Percentiles rank a stretch among this genome's conserved stretches.
Evolutionary conservation across 2,113 vertebrate species (phyloP).

Genomic region (Paedocypris sp.): DNA sequence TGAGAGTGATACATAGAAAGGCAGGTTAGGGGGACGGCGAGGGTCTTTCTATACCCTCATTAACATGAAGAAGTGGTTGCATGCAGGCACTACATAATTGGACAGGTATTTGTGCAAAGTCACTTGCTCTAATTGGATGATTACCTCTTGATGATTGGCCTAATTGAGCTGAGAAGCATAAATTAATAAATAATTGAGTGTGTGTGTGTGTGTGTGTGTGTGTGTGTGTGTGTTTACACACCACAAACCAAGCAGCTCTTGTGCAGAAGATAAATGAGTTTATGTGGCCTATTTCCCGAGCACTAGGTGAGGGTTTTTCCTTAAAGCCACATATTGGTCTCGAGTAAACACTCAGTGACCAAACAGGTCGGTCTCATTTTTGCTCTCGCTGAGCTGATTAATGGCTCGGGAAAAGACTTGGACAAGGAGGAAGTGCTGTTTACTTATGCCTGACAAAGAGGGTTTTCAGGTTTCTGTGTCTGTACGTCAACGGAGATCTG

Average conservation of each 20-base stretch:
- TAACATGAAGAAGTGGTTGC: background rate
- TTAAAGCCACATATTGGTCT: background rate
- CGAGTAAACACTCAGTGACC: background rate
- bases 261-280: background rate
- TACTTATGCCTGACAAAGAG: conserved; percentile 12
- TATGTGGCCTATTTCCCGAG: background rate
- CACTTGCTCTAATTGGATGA: conserved; percentile 11
- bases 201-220: background rate
- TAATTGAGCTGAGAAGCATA: conserved; percentile 1
- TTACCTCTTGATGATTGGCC: background rate
- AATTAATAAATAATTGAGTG: background rate
- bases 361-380: background rate
- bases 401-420: background rate
- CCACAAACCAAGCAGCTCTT: no score
- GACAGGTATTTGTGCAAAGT: background rate
- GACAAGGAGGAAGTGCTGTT: conserved; percentile 1
- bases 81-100: background rate
- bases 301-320: background rate
- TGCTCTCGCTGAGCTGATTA: background rate
- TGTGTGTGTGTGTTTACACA: no score
- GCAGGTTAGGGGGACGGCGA: background rate
- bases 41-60: background rate
- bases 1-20: background rate
- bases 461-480: background rate
- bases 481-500: background rate